Evolutionary conservation across 2,888 invertebrate species (phyloP), one percentile per base, ranked within the genome.

Genomic region (Syritta pipiens): DNA sequence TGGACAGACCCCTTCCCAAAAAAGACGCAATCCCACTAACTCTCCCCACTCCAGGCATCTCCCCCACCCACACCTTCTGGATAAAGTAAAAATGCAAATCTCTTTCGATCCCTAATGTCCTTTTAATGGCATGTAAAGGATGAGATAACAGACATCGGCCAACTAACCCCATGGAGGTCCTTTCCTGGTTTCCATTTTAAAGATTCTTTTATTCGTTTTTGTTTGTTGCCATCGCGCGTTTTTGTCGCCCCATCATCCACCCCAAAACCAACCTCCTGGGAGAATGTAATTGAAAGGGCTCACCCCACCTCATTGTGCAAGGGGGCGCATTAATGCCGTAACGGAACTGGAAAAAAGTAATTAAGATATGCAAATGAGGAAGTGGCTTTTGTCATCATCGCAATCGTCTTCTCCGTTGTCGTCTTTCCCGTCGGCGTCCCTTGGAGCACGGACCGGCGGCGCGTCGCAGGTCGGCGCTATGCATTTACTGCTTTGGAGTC

Each of bases 61-160:
- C n/a, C n/a, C n/a, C n/a, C n/a, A n/a, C n/a, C n/a, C n/a, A n/a
- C n/a, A n/a, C n/a, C n/a, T n/a, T n/a, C n/a, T n/a, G n/a, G n/a
- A n/a, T n/a, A n/a, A n/a, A n/a, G n/a, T n/a, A n/a, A 46, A 71
- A 71, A 71, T 77, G 71, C 77, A 77, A 77, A 77, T 77, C 49
- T 77, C 71, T 77, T 72, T 77, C 77, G 77, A 77, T 79, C 79
- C 79, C 57, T 79, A 79, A 79, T 79, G 79, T 79, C 67, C 79
- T 79, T 79, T 79, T 79, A 79, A 79, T 79, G 79, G 79, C 74
- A 79, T 79, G 79, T 74, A 79, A 79, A 74, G 79, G 74, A 74
- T 79, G 79, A 79, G 79, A 79, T 79, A 79, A 79, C 67, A 68
- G 71, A 37, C 79, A 57, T 48, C 57, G 57, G 67, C 62, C 57